phyloP scores from a whole-genome alignment of 2,113 vertebrate species.

The Apodemus speciosus region DNA sequence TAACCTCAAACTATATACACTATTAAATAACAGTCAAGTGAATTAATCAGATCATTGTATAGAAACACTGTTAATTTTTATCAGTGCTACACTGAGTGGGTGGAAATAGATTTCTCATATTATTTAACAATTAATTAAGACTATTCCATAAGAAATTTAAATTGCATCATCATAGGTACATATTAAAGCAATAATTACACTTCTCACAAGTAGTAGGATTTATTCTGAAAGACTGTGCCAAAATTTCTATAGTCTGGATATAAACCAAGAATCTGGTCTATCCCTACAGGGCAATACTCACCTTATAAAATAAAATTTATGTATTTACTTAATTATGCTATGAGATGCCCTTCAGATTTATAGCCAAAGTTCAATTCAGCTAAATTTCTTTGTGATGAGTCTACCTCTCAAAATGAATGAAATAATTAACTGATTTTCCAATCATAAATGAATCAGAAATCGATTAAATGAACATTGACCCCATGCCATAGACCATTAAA shows the following conservation, averaged over 20 bases:
- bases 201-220: constrained; percentile 58
- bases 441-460: constrained; percentile 68
- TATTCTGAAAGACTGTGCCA: constrained; percentile 55
- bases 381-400: constrained; percentile 70
- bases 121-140: not conserved
- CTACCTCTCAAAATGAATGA: constrained; percentile 23
- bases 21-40: not conserved
- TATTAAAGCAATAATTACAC: constrained; percentile 59
- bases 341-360: constrained; percentile 47
- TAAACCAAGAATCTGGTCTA: constrained; percentile 67
- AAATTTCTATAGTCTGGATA: constrained; percentile 66
- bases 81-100: not conserved
- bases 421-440: constrained; percentile 68
- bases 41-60: not conserved
- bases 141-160: constrained; percentile 15
- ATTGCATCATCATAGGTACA: not conserved
- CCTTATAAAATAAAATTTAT: constrained; percentile 76
- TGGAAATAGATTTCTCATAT: not conserved
- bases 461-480: constrained; percentile 58
- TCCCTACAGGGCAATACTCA: constrained; percentile 70
- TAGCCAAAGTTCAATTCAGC: constrained; percentile 43
- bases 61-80: not conserved
- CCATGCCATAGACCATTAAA: constrained; percentile 7
- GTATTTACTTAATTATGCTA: constrained; percentile 75
- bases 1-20: not conserved